Percentiles rank a stretch among this genome's conserved stretches.
Conservation (phyloP, 1,140 invertebrate genomes). For the Nephotettix cincticeps region DNA sequence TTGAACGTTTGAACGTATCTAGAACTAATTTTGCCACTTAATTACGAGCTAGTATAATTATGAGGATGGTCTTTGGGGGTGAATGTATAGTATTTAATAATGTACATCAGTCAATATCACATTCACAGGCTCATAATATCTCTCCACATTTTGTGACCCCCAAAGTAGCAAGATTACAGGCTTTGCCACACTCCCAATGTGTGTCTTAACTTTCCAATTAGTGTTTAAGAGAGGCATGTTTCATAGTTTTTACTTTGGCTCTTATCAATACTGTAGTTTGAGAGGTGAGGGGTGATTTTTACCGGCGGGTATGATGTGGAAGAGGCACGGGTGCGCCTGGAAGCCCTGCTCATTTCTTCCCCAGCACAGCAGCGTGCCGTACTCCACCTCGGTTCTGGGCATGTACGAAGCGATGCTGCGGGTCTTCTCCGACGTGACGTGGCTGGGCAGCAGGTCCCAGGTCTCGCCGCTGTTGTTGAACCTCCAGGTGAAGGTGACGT, state of each 20-base stretch:
- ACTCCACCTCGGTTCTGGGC: slow-evolving; percentile 69
- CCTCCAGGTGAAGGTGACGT: slow-evolving; percentile 70
- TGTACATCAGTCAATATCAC: no score
- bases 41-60: no score
- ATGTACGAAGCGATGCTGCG: slow-evolving; percentile 64
- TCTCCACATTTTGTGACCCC: no score
- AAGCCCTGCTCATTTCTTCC: slow-evolving; percentile 64
- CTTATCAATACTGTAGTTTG: background rate
- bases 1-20: no score
- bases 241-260: background rate
- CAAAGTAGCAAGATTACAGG: no score
- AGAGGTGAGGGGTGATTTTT: no score
- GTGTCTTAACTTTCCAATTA: background rate
- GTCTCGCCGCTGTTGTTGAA: slow-evolving; percentile 72
- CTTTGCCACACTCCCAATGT: background rate
- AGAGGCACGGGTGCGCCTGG: slow-evolving; percentile 67
- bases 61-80: no score
- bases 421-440: slow-evolving; percentile 50
- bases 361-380: slow-evolving; percentile 69
- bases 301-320: slow-evolving; percentile 70
- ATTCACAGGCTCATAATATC: no score
- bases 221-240: background rate
- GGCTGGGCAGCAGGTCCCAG: slow-evolving; percentile 49
- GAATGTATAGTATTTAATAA: no score
- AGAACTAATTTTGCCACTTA: no score